phyloP scores from a whole-genome alignment of 2,888 invertebrate species.

The Andricus curvator region DNA sequence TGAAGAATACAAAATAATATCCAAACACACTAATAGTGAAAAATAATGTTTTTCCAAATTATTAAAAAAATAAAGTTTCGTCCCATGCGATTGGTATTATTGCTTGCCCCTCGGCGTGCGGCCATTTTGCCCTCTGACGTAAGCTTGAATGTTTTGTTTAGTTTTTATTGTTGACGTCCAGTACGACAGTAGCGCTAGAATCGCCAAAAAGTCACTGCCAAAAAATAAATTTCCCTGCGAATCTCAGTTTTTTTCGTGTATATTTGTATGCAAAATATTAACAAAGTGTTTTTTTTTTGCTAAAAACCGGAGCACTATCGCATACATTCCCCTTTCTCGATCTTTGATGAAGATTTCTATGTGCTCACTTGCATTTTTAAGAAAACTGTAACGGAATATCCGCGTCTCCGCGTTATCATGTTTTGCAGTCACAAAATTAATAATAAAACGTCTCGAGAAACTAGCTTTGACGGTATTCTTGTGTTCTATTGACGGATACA shows the following conservation, averaged over 20 bases:
- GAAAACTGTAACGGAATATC: background rate
- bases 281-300: background rate
- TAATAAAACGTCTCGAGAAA: background rate
- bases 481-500: background rate
- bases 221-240: background rate
- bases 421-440: background rate
- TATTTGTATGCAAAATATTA: background rate
- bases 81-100: no score
- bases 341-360: background rate
- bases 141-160: no score
- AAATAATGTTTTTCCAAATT: no score
- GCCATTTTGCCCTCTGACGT: no score
- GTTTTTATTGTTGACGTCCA: no score
- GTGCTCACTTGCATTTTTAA: background rate
- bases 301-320: background rate
- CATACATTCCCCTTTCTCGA: background rate
- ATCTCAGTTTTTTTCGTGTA: background rate
- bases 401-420: conserved; percentile 3
- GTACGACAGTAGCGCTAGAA: no score
- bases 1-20: no score
- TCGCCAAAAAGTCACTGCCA: no score
- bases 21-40: no score
- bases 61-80: no score
- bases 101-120: no score
- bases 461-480: background rate